These are phyloP conservation scores for Cataglyphis cursor DNA, from an alignment of 2,888 invertebrate species.

Conservation along the genomic window DNA sequence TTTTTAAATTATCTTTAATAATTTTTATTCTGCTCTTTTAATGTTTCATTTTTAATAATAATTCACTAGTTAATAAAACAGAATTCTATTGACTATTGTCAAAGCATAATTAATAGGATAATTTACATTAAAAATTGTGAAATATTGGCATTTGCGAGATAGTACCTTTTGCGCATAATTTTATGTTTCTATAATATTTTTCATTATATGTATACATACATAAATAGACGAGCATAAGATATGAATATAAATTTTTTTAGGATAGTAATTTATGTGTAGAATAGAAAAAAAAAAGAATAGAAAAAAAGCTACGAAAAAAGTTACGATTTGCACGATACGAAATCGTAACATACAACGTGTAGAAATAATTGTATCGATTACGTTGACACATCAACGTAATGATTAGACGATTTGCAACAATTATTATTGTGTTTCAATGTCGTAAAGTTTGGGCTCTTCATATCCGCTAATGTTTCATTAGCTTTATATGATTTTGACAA, in stretches of 20 bases:
- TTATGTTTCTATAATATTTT: background rate
- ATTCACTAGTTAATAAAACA: background rate
- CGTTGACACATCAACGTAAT: background rate
- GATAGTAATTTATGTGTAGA: background rate
- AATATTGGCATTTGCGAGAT: background rate
- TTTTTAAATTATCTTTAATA: background rate
- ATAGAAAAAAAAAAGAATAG: background rate
- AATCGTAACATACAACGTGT: background rate
- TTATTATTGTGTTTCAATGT: slow-evolving; percentile 44
- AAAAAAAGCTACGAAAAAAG: background rate
- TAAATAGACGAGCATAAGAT: background rate
- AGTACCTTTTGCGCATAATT: background rate
- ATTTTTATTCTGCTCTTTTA: background rate
- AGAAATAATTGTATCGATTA: slow-evolving; percentile 25
- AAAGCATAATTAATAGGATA: background rate
- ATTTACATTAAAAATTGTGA: slow-evolving; percentile 31
- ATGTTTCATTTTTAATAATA: slow-evolving; percentile 7
- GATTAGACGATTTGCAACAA: background rate
- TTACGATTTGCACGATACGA: background rate
- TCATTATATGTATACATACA: background rate
- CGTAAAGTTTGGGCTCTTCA: slow-evolving; percentile 12
- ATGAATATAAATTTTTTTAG: background rate
- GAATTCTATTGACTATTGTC: background rate
- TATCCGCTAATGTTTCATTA: slow-evolving; percentile 59
- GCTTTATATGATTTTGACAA: slow-evolving; percentile 59